phyloP scores from a whole-genome alignment of 2,797 vertebrate species.

The Scolopax bukidnonensis region DNA sequence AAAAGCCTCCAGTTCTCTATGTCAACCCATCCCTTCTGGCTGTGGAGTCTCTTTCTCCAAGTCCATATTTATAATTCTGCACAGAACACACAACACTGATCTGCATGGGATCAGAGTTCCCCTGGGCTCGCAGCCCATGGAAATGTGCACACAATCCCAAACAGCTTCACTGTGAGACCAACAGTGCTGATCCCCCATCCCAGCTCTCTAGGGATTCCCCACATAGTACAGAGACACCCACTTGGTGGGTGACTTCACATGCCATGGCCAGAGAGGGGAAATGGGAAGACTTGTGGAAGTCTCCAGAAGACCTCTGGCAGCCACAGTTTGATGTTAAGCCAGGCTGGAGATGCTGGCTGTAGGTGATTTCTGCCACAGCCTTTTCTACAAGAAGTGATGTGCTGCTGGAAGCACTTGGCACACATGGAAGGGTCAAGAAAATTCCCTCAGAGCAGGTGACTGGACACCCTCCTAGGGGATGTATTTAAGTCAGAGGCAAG shows the following conservation, averaged over 20 bases:
- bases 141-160: not conserved
- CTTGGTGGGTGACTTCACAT: not conserved
- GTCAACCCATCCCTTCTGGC: not conserved
- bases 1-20: not conserved
- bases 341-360: not conserved
- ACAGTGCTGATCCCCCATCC: not conserved
- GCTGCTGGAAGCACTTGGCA: not conserved
- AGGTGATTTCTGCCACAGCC: not conserved
- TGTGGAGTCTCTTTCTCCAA: not conserved
- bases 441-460: not conserved
- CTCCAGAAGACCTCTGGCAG: not conserved
- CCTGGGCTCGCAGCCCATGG: fast-evolving
- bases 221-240: fast-evolving
- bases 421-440: not conserved
- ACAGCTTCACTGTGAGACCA: not conserved
- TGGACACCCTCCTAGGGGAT: not conserved
- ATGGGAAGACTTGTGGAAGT: not conserved
- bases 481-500: not conserved
- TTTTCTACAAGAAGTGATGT: not conserved
- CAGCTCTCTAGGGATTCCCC: not conserved
- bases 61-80: fast-evolving
- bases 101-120: not conserved
- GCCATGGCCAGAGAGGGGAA: not conserved
- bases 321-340: not conserved
- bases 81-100: not conserved